A percentile compares a stretch with the other conserved stretches of the same genome.
Evolutionary conservation across 2,888 invertebrate species (phyloP).

Genomic region (Hipparchia sbordonii): DNA sequence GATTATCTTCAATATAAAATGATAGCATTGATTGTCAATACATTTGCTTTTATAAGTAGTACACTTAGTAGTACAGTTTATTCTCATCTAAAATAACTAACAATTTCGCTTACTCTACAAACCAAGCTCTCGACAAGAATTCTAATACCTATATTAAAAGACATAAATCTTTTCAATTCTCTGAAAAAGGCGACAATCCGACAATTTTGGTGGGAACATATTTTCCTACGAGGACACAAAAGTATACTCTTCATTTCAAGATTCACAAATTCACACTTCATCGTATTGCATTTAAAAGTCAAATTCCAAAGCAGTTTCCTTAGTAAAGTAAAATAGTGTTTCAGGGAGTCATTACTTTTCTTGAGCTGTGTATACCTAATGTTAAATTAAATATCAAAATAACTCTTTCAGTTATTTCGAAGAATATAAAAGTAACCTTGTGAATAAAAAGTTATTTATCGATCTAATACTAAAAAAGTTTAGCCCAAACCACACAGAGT

Average conservation of each 20-base stretch:
- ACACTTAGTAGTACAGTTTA: too few species aligned
- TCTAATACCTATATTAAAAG: constrained; percentile 15
- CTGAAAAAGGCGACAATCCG: constrained; percentile 10
- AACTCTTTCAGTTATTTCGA: too few species aligned
- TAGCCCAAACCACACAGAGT: too few species aligned
- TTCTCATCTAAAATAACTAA: background rate
- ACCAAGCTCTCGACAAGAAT: constrained; percentile 2
- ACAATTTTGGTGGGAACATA: background rate
- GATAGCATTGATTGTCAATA: too few species aligned
- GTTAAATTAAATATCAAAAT: too few species aligned
- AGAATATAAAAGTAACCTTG: background rate
- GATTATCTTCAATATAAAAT: too few species aligned
- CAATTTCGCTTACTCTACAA: background rate
- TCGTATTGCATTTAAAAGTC: background rate
- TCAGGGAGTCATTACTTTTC: too few species aligned
- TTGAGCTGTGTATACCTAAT: too few species aligned
- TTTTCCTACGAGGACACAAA: background rate
- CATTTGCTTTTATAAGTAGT: too few species aligned
- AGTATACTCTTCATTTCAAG: background rate
- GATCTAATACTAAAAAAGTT: too few species aligned
- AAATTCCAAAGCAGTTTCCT: background rate
- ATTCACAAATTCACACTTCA: constrained; percentile 2
- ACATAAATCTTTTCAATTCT: constrained; percentile 12
- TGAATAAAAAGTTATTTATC: background rate
- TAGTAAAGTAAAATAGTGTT: too few species aligned